Evolutionary conservation across 2,888 invertebrate genomes (phyloP), one percentile per base, ranked within the genome.

Genomic region (Dynastes grantii): DNA sequence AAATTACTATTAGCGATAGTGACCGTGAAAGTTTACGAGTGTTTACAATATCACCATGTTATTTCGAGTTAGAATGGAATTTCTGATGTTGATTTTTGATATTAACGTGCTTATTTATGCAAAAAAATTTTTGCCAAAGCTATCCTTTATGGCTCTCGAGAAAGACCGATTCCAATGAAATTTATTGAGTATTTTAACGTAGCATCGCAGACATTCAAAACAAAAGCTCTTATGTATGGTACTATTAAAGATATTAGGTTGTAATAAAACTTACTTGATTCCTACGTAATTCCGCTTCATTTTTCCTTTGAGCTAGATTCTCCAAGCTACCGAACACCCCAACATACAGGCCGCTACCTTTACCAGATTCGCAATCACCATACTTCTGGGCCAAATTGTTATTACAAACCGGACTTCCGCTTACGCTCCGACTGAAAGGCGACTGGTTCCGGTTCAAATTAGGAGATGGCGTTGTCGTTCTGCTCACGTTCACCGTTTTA

Each of bases 261-360:
- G 4, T 5, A 32, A 32, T 32, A 32, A 55, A 51, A 80, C 81
- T 85, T 83, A 89, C 89, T 86, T 89, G 83, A 84, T 90, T 84
- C 89, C 92, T 82, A 89, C 90, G 82, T 89, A 92, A 82, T 90
- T 92, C 89, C 3, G 88, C 87, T 61, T 88, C 88, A 79, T 86
- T 87, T 61, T 88, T 88, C 76, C 87, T 84, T 16, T 84, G 83
- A 8, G 84, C 83, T 16, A 87, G 80, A 81, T 84, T 84, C 76
- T 85, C 86, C 65, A 81, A 81, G 81, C 81, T 83, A 63, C 82
- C 83, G 22, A 78, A 78, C 82, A 80, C 81, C 80, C 70, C 83
- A 81, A 75, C 82, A 3, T 37, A 49, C 49, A 77, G 84, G n/a
- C 81, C 53, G 87, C 78, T 82, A 45, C 45, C 45, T 37, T 78